Evolutionary conservation across 2,113 vertebrate genomes (phyloP).

Genomic region (Acanthochromis polyacanthus): DNA sequence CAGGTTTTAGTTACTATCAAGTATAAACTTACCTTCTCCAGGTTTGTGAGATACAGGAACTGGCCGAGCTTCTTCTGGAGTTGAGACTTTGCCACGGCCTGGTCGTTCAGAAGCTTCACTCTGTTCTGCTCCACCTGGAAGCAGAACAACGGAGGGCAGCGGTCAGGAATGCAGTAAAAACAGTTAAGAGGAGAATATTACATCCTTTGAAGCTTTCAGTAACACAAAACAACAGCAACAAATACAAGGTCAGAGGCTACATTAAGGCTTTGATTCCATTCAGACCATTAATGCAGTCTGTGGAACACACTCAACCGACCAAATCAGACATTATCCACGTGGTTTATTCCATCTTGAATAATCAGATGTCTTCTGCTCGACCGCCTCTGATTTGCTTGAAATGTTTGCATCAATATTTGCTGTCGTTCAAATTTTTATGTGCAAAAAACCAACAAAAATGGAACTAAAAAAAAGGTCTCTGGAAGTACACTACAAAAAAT

Average conservation of each 20-base stretch:
- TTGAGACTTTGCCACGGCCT: constrained; percentile 94
- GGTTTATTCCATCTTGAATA: too few relatives aligned
- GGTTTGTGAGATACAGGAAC: constrained; percentile 95
- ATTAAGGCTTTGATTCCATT: not conserved
- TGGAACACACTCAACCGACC: too few relatives aligned
- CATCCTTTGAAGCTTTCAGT: constrained; percentile 8
- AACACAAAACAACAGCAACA: not conserved
- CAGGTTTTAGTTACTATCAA: not conserved
- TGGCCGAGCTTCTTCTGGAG: constrained; percentile 98
- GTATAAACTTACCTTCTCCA: constrained; percentile 90
- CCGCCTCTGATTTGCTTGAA: too few relatives aligned
- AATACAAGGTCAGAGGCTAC: not conserved
- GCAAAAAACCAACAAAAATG: too few relatives aligned
- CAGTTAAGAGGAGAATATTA: constrained; percentile 1
- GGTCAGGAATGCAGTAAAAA: constrained; percentile 32
- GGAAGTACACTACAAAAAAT: too few relatives aligned
- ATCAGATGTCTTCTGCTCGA: too few relatives aligned
- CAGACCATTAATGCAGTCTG: too few relatives aligned
- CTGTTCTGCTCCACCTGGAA: constrained; percentile 95
- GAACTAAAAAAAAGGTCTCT: too few relatives aligned
- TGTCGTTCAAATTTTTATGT: too few relatives aligned
- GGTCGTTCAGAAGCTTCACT: constrained; percentile 95
- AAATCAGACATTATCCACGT: too few relatives aligned
- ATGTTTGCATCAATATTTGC: too few relatives aligned
- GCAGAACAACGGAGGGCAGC: not conserved